Evolutionary conservation across 2,888 invertebrate species (phyloP).

Genomic region (Caenorhabditis auriculariae): DNA sequence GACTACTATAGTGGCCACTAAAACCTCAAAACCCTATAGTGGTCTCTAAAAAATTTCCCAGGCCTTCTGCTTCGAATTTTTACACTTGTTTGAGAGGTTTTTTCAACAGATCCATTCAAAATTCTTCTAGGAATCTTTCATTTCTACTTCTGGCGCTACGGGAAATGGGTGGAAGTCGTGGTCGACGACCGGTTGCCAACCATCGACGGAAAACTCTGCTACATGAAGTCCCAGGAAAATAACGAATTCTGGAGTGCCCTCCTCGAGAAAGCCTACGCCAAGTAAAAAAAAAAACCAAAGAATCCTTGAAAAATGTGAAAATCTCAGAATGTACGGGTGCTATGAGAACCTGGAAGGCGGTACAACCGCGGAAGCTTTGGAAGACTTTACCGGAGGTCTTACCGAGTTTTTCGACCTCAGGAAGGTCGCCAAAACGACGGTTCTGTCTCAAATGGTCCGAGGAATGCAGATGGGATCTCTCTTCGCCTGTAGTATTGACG

Average conservation of each 20-base stretch:
- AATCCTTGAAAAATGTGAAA: neutral
- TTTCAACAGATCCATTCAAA: neutral
- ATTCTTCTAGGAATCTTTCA: conserved; percentile 60
- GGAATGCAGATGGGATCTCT: conserved; percentile 85
- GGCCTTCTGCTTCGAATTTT: no score
- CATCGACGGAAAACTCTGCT: conserved; percentile 78
- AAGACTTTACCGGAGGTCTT: conserved; percentile 81
- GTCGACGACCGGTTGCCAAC: conserved; percentile 90
- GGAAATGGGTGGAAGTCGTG: conserved; percentile 76
- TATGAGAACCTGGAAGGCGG: conserved; percentile 97
- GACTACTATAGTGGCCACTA: no score
- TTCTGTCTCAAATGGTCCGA: conserved; percentile 81
- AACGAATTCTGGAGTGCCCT: conserved; percentile 95
- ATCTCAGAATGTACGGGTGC: conserved; percentile 65
- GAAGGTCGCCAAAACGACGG: conserved; percentile 17
- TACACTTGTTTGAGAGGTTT: no score
- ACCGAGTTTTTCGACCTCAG: conserved; percentile 71
- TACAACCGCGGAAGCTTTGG: conserved; percentile 96
- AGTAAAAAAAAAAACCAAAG: conserved; percentile 66
- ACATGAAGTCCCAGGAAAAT: conserved; percentile 79
- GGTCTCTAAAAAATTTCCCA: no score
- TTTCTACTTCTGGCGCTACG: conserved; percentile 80
- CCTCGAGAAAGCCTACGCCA: conserved; percentile 91
- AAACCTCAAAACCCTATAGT: no score
- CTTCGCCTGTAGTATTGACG: conserved; percentile 91